Percentiles rank a stretch among this genome's conserved stretches.
phyloP scores from a whole-genome alignment of 2,888 invertebrate species.

The Antitype chi region DNA sequence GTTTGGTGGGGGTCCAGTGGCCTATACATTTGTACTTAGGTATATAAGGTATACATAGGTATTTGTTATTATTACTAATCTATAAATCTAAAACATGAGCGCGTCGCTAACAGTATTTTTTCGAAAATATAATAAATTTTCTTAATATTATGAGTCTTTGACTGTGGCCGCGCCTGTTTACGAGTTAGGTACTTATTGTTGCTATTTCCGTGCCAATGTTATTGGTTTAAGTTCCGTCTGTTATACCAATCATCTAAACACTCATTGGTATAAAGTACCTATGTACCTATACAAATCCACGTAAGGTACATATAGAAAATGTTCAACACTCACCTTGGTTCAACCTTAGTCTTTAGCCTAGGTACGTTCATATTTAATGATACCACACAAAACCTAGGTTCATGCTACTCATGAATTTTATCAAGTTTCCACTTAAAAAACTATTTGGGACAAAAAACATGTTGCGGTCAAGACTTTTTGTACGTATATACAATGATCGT shows the following conservation, averaged over 20 bases:
- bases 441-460: slow-evolving; percentile 35
- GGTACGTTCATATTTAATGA: slow-evolving; percentile 30
- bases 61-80: too few relatives aligned
- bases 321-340: slow-evolving; percentile 43
- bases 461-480: slow-evolving; percentile 4
- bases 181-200: not conserved
- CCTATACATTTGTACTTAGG: too few relatives aligned
- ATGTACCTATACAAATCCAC: not conserved
- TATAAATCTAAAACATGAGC: too few relatives aligned
- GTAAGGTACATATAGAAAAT: not conserved
- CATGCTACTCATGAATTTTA: slow-evolving; percentile 5
- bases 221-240: not conserved
- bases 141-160: too few relatives aligned
- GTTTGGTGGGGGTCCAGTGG: too few relatives aligned
- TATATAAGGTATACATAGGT: too few relatives aligned
- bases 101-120: too few relatives aligned
- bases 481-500: not conserved
- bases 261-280: not conserved
- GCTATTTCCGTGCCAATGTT: slow-evolving; percentile 11
- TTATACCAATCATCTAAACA: slow-evolving; percentile 3
- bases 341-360: slow-evolving; percentile 44
- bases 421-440: slow-evolving; percentile 19
- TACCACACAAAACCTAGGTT: slow-evolving; percentile 32
- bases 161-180: too few relatives aligned
- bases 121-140: too few relatives aligned